phyloP scores from a whole-genome alignment of 64 coral and sea anemone genomes.

The Porites lutea region DNA sequence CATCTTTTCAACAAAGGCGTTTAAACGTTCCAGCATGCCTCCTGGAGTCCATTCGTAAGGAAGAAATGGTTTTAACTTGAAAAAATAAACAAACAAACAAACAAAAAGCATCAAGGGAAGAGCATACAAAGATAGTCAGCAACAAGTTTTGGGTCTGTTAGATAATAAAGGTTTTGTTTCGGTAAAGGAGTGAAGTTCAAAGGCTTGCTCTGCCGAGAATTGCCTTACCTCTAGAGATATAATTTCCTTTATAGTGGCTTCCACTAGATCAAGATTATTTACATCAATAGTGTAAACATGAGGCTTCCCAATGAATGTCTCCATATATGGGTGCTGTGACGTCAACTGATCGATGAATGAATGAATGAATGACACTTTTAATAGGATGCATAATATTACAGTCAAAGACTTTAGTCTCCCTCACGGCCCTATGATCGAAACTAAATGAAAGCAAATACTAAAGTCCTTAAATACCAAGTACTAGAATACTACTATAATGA shows the following conservation, averaged over 20 bases:
- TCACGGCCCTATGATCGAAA: too few relatives aligned
- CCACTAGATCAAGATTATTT: slow-evolving; percentile 33
- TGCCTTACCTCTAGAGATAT: slow-evolving; percentile 47
- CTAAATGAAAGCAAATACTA: too few relatives aligned
- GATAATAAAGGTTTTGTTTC: too few relatives aligned
- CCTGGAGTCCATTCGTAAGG: slow-evolving; percentile 83
- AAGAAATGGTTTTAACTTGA: slow-evolving; percentile 64
- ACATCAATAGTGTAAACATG: slow-evolving; percentile 73
- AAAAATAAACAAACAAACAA: neutral
- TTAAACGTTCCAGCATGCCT: slow-evolving; percentile 79
- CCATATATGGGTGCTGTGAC: slow-evolving; percentile 75
- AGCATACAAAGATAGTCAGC: too few relatives aligned
- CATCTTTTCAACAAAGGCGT: slow-evolving; percentile 64
- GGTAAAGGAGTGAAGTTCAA: too few relatives aligned
- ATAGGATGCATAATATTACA: too few relatives aligned
- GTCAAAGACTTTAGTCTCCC: too few relatives aligned
- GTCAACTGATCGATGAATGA: slow-evolving; percentile 15
- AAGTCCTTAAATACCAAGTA: too few relatives aligned
- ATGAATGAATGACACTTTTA: too few relatives aligned
- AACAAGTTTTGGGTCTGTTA: too few relatives aligned
- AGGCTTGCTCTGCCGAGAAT: neutral
- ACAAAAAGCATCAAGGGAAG: too few relatives aligned
- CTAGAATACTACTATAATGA: too few relatives aligned
- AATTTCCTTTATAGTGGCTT: slow-evolving; percentile 34
- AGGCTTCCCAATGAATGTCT: slow-evolving; percentile 63